A percentile compares a stretch with the other conserved stretches of the same genome.
Evolutionary conservation across 2,113 vertebrate species (phyloP).

Genomic region (Bos javanicus): DNA sequence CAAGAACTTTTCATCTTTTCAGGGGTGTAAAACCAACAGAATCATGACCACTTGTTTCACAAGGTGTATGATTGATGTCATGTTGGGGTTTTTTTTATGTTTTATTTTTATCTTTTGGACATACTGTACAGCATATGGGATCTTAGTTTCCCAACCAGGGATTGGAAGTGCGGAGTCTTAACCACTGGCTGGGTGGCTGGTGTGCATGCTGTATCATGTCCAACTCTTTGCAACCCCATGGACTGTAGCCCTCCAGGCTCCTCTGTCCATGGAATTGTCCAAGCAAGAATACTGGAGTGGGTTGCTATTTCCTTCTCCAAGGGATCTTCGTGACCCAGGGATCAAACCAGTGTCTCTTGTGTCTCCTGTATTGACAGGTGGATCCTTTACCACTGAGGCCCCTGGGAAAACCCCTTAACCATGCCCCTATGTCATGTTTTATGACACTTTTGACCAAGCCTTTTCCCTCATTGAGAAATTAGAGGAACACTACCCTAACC

Average conservation of each 20-base stretch:
- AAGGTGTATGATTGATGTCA: not conserved
- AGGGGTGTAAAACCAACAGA: not conserved
- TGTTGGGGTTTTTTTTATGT: not conserved
- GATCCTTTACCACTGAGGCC: not conserved
- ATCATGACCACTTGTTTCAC: not conserved
- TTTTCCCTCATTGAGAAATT: not conserved
- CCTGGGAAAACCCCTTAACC: not conserved
- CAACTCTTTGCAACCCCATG: not conserved
- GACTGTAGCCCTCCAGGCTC: not conserved
- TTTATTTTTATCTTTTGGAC: not conserved
- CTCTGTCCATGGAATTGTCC: not conserved
- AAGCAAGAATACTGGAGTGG: not conserved
- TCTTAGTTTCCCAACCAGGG: not conserved
- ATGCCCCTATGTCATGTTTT: not conserved
- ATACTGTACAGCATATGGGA: not conserved
- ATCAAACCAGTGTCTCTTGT: not conserved
- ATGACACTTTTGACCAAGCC: not conserved
- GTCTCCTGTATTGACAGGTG: not conserved
- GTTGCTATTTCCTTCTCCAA: not conserved
- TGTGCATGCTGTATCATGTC: not conserved
- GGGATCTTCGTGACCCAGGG: not conserved
- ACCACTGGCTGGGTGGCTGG: not conserved
- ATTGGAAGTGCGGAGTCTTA: not conserved
- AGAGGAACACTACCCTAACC: not conserved
- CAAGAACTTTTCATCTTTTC: not conserved